Evolutionary conservation across 2,797 vertebrate species (phyloP).

Genomic region (Scyliorhinus canicula): DNA sequence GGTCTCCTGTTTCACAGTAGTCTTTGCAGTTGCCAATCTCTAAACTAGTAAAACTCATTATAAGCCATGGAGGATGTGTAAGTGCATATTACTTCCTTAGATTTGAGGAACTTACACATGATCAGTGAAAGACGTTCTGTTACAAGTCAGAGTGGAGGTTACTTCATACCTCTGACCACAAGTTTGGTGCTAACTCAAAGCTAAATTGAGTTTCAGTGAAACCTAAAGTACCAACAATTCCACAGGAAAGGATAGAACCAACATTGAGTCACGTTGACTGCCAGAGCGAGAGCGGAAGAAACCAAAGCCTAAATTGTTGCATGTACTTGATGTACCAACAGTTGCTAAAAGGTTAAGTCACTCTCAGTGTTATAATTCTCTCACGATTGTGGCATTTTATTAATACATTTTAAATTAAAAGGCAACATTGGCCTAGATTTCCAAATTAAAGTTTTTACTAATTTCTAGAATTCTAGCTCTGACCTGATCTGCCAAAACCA

Average conservation of each 20-base stretch:
- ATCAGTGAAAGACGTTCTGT: neutral
- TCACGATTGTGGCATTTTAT: neutral
- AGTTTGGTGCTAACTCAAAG: neutral
- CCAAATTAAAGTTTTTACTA: neutral
- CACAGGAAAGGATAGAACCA: neutral
- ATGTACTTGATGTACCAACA: neutral
- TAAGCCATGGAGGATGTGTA: constrained; percentile 47
- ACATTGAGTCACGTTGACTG: neutral
- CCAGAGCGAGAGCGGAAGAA: neutral
- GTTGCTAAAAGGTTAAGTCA: neutral
- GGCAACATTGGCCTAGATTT: neutral
- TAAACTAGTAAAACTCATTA: constrained; percentile 42
- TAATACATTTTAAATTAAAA: neutral
- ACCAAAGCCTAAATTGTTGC: neutral
- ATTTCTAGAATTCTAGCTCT: neutral
- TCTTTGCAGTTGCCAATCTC: constrained; percentile 60
- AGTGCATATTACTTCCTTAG: constrained; percentile 44
- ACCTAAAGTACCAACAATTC: neutral
- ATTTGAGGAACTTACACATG: constrained; percentile 4
- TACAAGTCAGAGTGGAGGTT: neutral
- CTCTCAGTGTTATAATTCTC: neutral
- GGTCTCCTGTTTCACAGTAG: constrained; percentile 57
- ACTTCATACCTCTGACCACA: neutral
- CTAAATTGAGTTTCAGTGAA: neutral
- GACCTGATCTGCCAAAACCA: neutral